Conservation (phyloP, 2,888 invertebrate genomes). For the Dasysyrphus tricinctus region DNA sequence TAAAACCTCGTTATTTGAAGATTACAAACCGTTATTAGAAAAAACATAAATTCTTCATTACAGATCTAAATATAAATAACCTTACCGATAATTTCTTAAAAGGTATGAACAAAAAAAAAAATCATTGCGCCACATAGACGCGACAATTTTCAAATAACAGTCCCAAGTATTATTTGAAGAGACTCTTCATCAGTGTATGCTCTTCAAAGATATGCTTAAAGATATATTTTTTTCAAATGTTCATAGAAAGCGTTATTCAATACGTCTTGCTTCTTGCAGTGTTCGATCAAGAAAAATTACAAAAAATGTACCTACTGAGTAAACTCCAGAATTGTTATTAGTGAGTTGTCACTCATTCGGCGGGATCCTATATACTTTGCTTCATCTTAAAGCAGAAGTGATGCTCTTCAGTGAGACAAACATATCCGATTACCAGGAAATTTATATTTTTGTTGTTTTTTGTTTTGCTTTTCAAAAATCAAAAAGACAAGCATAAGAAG, state of each 20-base stretch:
- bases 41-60: too few relatives aligned
- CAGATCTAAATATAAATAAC: not conserved
- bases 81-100: not conserved
- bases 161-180: slow-evolving; percentile 37
- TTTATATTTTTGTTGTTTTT: slow-evolving; percentile 50
- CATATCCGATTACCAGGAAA: slow-evolving; percentile 73
- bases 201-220: slow-evolving; percentile 48
- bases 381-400: slow-evolving; percentile 58
- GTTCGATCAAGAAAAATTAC: slow-evolving; percentile 29
- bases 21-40: too few relatives aligned
- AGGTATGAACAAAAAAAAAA: not conserved
- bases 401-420: slow-evolving; percentile 73
- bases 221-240: slow-evolving; percentile 54
- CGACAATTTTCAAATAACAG: slow-evolving; percentile 31
- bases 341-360: slow-evolving; percentile 73
- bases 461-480: slow-evolving; percentile 3
- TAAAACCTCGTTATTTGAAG: too few relatives aligned
- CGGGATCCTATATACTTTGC: slow-evolving; percentile 41
- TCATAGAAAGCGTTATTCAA: slow-evolving; percentile 58
- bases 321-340: slow-evolving; percentile 61
- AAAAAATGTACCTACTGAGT: slow-evolving; percentile 13
- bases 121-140: slow-evolving; percentile 31
- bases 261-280: slow-evolving; percentile 36
- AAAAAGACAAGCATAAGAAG: not conserved
- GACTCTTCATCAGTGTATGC: slow-evolving; percentile 6